Evolutionary conservation across 2,797 vertebrate species (phyloP).

Genomic region (Takifugu ocellatus): DNA sequence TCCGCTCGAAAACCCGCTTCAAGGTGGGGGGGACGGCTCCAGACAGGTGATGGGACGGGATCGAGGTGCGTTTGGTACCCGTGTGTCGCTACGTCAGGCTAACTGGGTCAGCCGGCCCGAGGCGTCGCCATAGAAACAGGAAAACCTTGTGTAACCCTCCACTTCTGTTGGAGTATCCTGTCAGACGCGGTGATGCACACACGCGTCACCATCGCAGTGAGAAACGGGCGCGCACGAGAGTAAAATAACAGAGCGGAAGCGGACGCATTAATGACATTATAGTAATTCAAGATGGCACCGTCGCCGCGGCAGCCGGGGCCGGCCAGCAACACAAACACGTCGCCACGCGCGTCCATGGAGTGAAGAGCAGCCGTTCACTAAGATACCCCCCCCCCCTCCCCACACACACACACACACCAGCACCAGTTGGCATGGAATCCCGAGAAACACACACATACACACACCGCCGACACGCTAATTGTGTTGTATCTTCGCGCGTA

Average conservation of each 20-base stretch:
- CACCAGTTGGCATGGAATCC: constrained; percentile 52
- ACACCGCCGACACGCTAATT: constrained; percentile 47
- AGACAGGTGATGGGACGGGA: background rate
- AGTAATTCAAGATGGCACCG: constrained; percentile 61
- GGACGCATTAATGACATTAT: constrained; percentile 73
- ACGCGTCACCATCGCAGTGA: background rate
- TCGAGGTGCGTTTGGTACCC: background rate
- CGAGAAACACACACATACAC: constrained; percentile 56
- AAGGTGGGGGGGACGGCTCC: no score
- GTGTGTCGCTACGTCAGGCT: constrained; percentile 27
- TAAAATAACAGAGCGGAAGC: constrained; percentile 66
- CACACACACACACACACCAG: constrained; percentile 54
- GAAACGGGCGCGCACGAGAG: constrained; percentile 3
- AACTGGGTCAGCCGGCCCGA: constrained; percentile 43
- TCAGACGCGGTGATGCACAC: constrained; percentile 20
- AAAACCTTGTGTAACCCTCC: constrained; percentile 64
- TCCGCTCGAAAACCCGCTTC: no score
- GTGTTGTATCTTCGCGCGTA: constrained; percentile 32
- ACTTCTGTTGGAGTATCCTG: constrained; percentile 41
- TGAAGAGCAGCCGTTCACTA: constrained; percentile 34
- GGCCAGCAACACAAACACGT: constrained; percentile 66
- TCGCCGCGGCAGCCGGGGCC: constrained; percentile 59
- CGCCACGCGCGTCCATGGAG: constrained; percentile 48
- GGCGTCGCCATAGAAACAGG: constrained; percentile 48
- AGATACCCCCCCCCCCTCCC: constrained; percentile 16